Percentiles rank a stretch among this genome's conserved stretches.
phyloP scores from a whole-genome alignment of 2,113 vertebrate genomes.

The Dicentrarchus labrax region DNA sequence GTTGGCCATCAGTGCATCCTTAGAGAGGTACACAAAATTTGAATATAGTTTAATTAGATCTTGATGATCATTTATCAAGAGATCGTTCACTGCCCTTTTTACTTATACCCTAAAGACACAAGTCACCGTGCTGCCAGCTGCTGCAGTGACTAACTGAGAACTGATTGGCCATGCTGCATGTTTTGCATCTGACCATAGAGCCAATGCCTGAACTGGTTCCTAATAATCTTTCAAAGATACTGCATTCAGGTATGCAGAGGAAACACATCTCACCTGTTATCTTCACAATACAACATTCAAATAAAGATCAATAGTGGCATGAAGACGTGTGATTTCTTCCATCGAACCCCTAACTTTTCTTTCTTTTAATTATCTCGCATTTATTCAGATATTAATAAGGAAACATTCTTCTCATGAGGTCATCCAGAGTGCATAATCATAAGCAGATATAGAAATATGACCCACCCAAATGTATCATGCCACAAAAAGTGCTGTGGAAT shows the following conservation, averaged over 20 bases:
- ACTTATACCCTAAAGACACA: conserved; percentile 1
- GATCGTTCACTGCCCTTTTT: not conserved
- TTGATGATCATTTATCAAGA: not conserved
- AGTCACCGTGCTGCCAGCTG: not conserved
- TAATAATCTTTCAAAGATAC: not conserved
- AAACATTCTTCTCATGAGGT: not conserved
- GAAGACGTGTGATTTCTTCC: not conserved
- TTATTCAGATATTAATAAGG: not conserved
- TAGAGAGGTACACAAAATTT: not conserved
- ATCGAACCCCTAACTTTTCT: not conserved
- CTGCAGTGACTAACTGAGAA: conserved; percentile 8
- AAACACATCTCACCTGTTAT: not conserved
- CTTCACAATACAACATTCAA: not conserved
- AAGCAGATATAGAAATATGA: not conserved
- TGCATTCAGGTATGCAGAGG: not conserved
- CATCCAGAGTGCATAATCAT: not conserved
- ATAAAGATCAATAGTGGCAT: not conserved
- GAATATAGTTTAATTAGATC: not conserved
- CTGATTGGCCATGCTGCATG: not conserved
- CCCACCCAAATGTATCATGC: not conserved
- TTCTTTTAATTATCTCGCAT: not conserved
- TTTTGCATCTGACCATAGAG: not conserved
- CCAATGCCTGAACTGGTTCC: not conserved
- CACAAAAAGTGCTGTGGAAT: not conserved
- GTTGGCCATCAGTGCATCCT: not conserved